Percentiles rank a stretch among this genome's conserved stretches.
phyloP scores from a whole-genome alignment of 2,797 vertebrate genomes.

The Rhabdophis nuchalis region DNA sequence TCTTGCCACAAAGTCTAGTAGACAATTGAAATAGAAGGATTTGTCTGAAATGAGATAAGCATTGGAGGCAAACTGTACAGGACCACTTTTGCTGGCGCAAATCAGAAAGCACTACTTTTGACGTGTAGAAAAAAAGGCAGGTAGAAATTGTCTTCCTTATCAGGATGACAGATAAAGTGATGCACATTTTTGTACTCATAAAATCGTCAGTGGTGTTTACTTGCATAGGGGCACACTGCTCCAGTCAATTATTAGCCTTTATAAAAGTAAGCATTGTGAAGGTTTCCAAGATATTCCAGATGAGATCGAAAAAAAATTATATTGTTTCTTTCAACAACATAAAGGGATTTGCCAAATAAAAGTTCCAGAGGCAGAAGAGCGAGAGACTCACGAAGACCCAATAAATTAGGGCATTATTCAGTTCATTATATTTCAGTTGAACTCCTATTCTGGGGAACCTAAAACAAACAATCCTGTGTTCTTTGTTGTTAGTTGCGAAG shows the following conservation, averaged over 20 bases:
- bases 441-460: background rate
- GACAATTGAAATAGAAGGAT: background rate
- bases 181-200: background rate
- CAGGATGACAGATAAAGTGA: background rate
- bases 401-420: background rate
- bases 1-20: background rate
- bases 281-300: background rate
- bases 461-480: background rate
- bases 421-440: background rate
- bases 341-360: background rate
- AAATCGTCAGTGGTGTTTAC: background rate
- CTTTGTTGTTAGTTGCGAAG: no score
- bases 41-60: background rate
- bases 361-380: background rate
- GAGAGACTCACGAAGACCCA: background rate
- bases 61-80: background rate
- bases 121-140: background rate
- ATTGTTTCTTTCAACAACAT: background rate
- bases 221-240: background rate
- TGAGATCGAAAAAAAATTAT: background rate
- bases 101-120: background rate
- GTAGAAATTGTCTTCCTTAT: background rate
- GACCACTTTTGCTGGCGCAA: background rate
- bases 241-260: background rate
- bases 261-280: background rate